Evolutionary conservation across 2,797 vertebrate species (phyloP).

Genomic region (Nyctalus aviator): DNA sequence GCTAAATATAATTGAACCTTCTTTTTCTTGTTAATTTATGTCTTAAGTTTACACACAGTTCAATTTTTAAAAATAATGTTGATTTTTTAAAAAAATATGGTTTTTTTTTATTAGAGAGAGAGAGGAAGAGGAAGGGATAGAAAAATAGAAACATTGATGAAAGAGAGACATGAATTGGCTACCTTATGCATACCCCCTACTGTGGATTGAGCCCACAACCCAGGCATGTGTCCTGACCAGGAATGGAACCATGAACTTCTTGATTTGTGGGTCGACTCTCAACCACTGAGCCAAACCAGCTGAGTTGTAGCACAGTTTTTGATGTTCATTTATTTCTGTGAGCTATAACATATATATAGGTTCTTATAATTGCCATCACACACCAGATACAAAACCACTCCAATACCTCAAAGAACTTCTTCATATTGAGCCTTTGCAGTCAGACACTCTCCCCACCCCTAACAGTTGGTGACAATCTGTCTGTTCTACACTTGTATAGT

Average conservation of each 20-base stretch:
- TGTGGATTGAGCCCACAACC: no score
- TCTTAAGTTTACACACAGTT: constrained; percentile 36
- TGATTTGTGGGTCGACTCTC: no score
- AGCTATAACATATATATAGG: background rate
- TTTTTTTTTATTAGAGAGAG: no score
- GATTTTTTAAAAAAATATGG: no score
- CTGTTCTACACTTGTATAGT: accelerated
- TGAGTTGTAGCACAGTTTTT: background rate
- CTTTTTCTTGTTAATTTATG: background rate
- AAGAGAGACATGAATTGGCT: no score
- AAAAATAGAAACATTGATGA: no score
- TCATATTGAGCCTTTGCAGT: background rate
- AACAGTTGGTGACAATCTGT: no score
- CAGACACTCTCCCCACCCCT: background rate
- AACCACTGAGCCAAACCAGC: no score
- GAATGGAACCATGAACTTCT: no score
- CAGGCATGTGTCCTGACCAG: no score
- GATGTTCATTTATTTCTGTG: background rate
- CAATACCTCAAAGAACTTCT: background rate
- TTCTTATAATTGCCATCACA: background rate
- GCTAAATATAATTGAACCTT: background rate
- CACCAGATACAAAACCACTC: background rate
- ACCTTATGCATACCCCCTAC: no score
- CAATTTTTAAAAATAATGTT: background rate
- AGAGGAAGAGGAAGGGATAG: no score